phyloP scores from a whole-genome alignment of 2,113 vertebrate genomes.

The Stictonetta naevosa region DNA sequence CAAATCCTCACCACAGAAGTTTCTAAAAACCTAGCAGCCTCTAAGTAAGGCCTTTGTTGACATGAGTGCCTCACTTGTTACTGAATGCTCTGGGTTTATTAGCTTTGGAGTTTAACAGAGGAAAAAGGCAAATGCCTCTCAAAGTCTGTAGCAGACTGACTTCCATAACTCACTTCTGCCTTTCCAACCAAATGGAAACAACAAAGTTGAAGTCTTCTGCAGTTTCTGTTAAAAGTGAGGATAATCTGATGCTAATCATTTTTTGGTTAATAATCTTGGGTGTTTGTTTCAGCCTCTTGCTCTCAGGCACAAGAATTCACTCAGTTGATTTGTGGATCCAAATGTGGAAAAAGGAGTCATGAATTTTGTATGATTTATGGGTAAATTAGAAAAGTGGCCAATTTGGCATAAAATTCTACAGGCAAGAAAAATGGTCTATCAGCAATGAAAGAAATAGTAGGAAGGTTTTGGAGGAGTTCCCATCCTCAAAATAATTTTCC shows the following conservation, averaged over 20 bases:
- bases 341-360: neutral
- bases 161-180: slow-evolving; percentile 7
- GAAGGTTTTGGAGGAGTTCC: slow-evolving; percentile 33
- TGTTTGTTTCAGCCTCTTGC: slow-evolving; percentile 14
- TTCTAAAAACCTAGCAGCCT: slow-evolving; percentile 39
- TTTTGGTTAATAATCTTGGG: neutral
- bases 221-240: neutral
- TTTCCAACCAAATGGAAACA: slow-evolving; percentile 4
- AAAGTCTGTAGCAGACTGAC: neutral
- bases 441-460: slow-evolving; percentile 23
- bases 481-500: slow-evolving; percentile 1
- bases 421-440: slow-evolving; percentile 30
- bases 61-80: slow-evolving; percentile 57
- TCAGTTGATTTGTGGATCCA: neutral
- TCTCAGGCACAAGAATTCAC: neutral
- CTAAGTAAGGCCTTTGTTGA: slow-evolving; percentile 72
- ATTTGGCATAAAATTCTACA: neutral
- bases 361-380: slow-evolving; percentile 12
- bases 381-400: slow-evolving; percentile 32
- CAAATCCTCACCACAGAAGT: slow-evolving; percentile 52
- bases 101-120: slow-evolving; percentile 53
- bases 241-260: neutral
- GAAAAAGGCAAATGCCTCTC: slow-evolving; percentile 37
- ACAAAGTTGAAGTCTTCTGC: neutral
- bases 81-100: slow-evolving; percentile 22